Percentiles rank a stretch among this genome's conserved stretches.
Conservation (phyloP, 2,113 vertebrate species). For the Smithornis capensis region DNA sequence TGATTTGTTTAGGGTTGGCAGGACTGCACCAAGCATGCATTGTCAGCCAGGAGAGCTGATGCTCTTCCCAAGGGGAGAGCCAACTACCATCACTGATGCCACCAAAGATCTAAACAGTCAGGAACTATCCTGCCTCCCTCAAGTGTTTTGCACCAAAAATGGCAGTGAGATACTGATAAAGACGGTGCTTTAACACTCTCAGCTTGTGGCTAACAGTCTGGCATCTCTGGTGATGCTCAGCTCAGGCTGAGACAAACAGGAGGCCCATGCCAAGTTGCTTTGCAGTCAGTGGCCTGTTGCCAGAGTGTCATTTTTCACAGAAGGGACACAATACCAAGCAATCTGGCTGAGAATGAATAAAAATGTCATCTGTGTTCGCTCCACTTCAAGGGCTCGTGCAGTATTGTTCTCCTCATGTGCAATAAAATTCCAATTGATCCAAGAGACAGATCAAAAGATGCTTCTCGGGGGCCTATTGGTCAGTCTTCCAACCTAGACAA, state of each 20-base stretch:
- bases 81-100: background rate
- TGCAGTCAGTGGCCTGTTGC: conserved; percentile 58
- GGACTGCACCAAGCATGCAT: background rate
- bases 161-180: background rate
- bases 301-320: conserved; percentile 65
- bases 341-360: conserved; percentile 65
- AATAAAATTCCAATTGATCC: conserved; percentile 23
- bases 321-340: conserved; percentile 61
- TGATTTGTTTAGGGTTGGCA: background rate
- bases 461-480: background rate
- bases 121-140: background rate
- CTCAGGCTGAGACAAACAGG: conserved; percentile 34
- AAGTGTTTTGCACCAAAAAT: background rate
- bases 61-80: background rate
- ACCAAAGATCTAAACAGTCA: background rate
- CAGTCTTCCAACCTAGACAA: background rate
- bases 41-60: background rate
- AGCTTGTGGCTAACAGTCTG: conserved; percentile 41
- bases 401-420: conserved; percentile 30
- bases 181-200: background rate
- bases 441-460: conserved; percentile 21
- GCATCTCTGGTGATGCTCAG: conserved; percentile 37
- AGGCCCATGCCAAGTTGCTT: conserved; percentile 49
- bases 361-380: conserved; percentile 59
- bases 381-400: background rate